Base-by-base conservation (phyloP, 2,113 vertebrate species). In the Garra rufa region DNA sequence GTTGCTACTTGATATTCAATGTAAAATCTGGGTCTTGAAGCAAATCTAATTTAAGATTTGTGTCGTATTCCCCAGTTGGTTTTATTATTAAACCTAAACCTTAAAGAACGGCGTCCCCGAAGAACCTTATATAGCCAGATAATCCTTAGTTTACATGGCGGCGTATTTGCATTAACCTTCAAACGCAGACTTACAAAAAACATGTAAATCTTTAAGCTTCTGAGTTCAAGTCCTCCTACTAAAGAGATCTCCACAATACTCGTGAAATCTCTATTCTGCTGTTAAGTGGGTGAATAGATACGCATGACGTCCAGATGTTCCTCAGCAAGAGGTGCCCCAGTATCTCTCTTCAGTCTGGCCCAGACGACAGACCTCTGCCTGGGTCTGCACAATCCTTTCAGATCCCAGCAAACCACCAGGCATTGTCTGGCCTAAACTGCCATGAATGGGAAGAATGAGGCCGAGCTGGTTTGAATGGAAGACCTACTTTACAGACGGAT, bases 401-500 rank as follows among this genome's bases (percentile, higher is more conserved):
- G 50, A 83, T 71, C 38, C 70, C 74, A 44, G 48, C 52, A 57
- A 55, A 83, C 82, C 70, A 63, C 59, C 57, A 44, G 61, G 8
- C 75, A 30, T 77, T 78, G 63, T 85, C 74, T 85, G 34, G 38
- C 4, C 63, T 78, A 55, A 78, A 59, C 48, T 55, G 26, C 19
- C 76, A 55, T 85, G 76, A 85, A 70, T 79, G 83, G 48, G n/a
- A 84, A 78, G 76, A 84, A 82, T 82, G 24, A 82, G 65, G 78
- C 4, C 34, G 78, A 81, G 79, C 63, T 41, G 44, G 46, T 52
- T 70, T 84, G 75, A 82, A 82, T 70, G 80, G 50, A 85, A 85
- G 83, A 85, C 83, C 83, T 85, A 85, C 75, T 70, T 85, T 85
- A 79, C 80, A 82, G 80, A 70, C 4, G 46, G 80, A 70, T 79